Evolutionary conservation across 2,797 vertebrate genomes (phyloP).

Genomic region (Lerista edwardsae): DNA sequence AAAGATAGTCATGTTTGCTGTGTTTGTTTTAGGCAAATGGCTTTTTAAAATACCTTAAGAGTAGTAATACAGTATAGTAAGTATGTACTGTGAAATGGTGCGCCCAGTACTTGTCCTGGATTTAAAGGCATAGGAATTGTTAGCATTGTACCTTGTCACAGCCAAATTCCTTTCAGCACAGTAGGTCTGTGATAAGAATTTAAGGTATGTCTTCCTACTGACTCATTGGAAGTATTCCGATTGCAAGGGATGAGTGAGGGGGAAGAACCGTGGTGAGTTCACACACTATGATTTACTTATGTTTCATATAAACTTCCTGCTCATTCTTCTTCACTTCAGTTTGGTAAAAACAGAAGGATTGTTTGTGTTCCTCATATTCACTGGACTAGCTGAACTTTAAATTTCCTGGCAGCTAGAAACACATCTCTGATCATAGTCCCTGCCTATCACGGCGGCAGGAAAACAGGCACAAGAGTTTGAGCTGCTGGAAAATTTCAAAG

Average conservation of each 20-base stretch:
- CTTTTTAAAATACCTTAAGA: background rate
- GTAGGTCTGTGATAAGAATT: constrained; percentile 22
- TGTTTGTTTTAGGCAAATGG: background rate
- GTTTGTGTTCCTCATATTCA: background rate
- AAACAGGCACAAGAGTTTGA: background rate
- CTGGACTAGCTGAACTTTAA: background rate
- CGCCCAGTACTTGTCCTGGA: too few species aligned
- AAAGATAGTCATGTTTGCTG: background rate
- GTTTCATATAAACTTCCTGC: background rate
- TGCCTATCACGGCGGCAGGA: background rate
- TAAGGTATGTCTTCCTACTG: background rate
- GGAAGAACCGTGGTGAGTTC: background rate
- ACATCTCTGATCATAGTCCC: background rate
- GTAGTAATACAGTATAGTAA: background rate
- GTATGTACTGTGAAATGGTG: background rate
- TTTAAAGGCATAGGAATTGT: background rate
- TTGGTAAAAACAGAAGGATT: background rate
- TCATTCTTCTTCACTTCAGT: background rate
- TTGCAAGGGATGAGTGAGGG: background rate
- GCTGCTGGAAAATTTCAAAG: background rate
- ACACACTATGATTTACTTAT: background rate
- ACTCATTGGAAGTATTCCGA: background rate
- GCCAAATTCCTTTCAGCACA: background rate
- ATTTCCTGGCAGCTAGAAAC: background rate
- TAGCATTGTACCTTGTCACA: background rate